Evolutionary conservation across 2,888 invertebrate genomes (phyloP).

Genomic region (Fragum sueziense): DNA sequence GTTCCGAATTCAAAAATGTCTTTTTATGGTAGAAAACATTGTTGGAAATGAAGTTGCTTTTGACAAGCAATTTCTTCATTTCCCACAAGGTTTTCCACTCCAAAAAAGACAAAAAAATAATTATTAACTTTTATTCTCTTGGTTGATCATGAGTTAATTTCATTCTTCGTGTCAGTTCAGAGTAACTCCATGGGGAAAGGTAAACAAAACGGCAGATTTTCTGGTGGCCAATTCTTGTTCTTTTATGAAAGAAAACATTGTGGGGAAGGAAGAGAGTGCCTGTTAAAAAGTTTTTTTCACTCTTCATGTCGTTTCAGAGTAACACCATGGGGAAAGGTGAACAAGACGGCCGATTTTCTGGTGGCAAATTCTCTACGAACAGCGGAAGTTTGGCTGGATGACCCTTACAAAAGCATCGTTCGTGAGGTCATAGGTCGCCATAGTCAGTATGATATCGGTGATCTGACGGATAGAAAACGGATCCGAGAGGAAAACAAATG

Average conservation of each 20-base stretch:
- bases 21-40: background rate
- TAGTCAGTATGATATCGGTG: constrained; percentile 26
- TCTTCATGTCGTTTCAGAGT: constrained; percentile 19
- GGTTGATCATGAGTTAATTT: background rate
- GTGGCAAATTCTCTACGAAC: constrained; percentile 37
- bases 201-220: constrained; percentile 28
- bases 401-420: constrained; percentile 28
- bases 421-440: constrained; percentile 29
- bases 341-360: constrained; percentile 19
- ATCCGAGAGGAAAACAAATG: constrained; percentile 44
- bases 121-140: background rate
- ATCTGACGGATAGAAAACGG: constrained; percentile 21
- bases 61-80: background rate
- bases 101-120: background rate
- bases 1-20: background rate
- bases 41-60: background rate
- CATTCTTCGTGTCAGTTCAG: background rate
- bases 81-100: background rate
- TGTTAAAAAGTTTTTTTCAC: background rate
- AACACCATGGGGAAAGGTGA: constrained; percentile 47
- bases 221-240: constrained; percentile 39
- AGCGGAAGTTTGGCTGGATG: constrained; percentile 47
- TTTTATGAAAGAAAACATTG: background rate
- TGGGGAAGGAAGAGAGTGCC: background rate
- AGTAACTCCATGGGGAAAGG: constrained; percentile 46